Percentiles rank a stretch among this genome's conserved stretches.
Evolutionary conservation across 2,113 vertebrate species (phyloP).

Genomic region (Nymphicus hollandicus): DNA sequence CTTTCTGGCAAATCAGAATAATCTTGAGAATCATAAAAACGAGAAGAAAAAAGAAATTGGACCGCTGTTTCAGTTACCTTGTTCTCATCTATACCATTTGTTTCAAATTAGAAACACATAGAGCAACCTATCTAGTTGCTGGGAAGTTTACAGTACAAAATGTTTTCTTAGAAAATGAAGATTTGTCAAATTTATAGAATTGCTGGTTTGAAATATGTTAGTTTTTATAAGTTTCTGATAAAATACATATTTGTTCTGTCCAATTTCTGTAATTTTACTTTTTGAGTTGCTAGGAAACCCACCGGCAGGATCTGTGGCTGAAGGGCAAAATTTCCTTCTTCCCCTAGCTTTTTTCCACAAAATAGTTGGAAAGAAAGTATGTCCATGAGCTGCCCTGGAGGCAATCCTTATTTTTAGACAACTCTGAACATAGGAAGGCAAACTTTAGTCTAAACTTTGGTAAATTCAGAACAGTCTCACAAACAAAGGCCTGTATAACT

Average conservation of each 20-base stretch:
- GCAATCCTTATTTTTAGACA: neutral
- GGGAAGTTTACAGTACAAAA: neutral
- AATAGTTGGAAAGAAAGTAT: neutral
- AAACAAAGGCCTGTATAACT: neutral
- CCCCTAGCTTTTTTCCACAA: neutral
- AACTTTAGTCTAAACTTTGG: neutral
- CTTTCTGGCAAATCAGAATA: neutral
- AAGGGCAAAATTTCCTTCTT: neutral
- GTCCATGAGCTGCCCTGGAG: neutral
- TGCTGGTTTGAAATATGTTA: neutral
- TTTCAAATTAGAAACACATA: neutral
- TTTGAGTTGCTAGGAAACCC: constrained; percentile 26
- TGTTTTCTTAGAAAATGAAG: neutral
- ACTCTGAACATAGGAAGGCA: neutral
- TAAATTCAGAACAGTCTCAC: neutral
- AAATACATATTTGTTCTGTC: neutral
- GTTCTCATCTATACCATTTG: neutral
- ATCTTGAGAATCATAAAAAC: neutral
- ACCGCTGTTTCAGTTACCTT: neutral
- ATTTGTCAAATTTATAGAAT: neutral
- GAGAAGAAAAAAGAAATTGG: neutral
- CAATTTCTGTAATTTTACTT: neutral
- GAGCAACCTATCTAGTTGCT: neutral
- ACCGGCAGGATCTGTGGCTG: neutral
- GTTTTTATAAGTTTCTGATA: neutral